These are phyloP conservation scores for Phrynocephalus forsythii DNA, from an alignment of 2,797 vertebrate genomes.

Conservation along the genomic window DNA sequence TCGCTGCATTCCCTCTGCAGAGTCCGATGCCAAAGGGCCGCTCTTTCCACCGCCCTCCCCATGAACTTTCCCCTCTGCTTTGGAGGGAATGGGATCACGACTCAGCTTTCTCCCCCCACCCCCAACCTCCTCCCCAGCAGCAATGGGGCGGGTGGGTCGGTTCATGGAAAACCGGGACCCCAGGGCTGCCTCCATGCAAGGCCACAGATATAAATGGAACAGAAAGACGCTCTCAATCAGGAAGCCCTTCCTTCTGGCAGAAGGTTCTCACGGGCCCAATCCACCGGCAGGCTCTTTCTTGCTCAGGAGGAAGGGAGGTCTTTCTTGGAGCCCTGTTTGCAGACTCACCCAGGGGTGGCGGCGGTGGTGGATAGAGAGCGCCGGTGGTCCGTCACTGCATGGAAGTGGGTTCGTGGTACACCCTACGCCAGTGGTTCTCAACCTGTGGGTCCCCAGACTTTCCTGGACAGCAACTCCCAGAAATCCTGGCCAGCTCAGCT, in stretches of 20 bases:
- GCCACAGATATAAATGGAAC: slow-evolving; percentile 80
- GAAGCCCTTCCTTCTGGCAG: slow-evolving; percentile 74
- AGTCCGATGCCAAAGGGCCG: neutral
- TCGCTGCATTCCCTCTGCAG: neutral
- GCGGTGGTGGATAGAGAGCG: too few relatives aligned
- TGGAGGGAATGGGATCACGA: slow-evolving; percentile 65
- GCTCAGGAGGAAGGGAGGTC: neutral
- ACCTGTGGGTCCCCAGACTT: too few relatives aligned
- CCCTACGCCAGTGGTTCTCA: too few relatives aligned
- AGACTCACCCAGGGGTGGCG: neutral
- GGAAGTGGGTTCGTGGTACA: too few relatives aligned
- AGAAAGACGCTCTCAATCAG: slow-evolving; percentile 76
- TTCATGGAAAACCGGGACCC: slow-evolving; percentile 76
- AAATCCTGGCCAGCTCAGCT: too few relatives aligned
- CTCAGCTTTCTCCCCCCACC: neutral
- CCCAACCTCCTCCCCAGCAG: slow-evolving; percentile 25
- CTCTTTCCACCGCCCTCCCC: slow-evolving; percentile 41
- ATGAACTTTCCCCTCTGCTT: slow-evolving; percentile 51
- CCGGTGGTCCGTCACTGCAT: too few relatives aligned
- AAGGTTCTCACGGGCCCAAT: slow-evolving; percentile 72
- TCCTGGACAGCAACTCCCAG: too few relatives aligned
- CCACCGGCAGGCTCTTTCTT: neutral
- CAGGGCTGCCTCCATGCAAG: slow-evolving; percentile 73
- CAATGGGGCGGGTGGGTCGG: slow-evolving; percentile 65
- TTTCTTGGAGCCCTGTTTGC: neutral